A percentile compares a stretch with the other conserved stretches of the same genome.
phyloP scores from a whole-genome alignment of 1,140 invertebrate species.

The Halotydeus destructor region DNA sequence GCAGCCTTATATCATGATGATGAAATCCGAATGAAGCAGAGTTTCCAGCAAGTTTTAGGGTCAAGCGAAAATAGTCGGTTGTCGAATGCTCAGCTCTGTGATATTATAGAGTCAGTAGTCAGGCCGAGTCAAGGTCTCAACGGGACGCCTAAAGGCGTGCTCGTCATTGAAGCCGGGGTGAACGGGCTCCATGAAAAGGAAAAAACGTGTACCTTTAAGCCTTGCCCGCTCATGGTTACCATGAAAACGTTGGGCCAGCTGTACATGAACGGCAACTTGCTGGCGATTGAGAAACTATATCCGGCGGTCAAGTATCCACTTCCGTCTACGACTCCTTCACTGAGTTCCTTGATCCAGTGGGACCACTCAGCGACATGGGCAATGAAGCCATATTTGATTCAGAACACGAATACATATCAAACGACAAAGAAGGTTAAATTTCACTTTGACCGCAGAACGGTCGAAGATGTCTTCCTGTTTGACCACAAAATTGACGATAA shows the following conservation, averaged over 20 bases:
- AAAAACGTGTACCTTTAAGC: conserved; percentile 40
- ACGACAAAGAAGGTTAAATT: conserved; percentile 5
- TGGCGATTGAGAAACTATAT: conserved; percentile 24
- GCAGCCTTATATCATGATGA: conserved; percentile 42
- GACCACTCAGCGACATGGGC: conserved; percentile 25
- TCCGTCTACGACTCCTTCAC: conserved; percentile 28
- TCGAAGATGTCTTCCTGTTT: conserved; percentile 27
- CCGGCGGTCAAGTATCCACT: conserved; percentile 27
- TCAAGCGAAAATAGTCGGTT: too few relatives aligned
- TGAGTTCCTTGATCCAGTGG: conserved; percentile 29
- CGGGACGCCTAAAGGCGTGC: conserved; percentile 41
- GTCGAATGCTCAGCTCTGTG: too few relatives aligned
- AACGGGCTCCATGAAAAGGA: conserved; percentile 50
- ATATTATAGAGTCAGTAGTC: too few relatives aligned
- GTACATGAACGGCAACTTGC: conserved; percentile 27
- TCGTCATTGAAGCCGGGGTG: conserved; percentile 63
- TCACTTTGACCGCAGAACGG: conserved; percentile 5
- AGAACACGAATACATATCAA: conserved; percentile 9
- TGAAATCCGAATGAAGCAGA: too few relatives aligned
- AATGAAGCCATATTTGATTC: conserved; percentile 53
- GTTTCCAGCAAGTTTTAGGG: too few relatives aligned
- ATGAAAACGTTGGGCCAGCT: conserved; percentile 22
- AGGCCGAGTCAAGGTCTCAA: conserved; percentile 60
- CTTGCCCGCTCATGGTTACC: conserved; percentile 18
- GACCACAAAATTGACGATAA: conserved; percentile 88